phyloP scores from a whole-genome alignment of 2,113 vertebrate species.

The Neodontobutis hainanensis region DNA sequence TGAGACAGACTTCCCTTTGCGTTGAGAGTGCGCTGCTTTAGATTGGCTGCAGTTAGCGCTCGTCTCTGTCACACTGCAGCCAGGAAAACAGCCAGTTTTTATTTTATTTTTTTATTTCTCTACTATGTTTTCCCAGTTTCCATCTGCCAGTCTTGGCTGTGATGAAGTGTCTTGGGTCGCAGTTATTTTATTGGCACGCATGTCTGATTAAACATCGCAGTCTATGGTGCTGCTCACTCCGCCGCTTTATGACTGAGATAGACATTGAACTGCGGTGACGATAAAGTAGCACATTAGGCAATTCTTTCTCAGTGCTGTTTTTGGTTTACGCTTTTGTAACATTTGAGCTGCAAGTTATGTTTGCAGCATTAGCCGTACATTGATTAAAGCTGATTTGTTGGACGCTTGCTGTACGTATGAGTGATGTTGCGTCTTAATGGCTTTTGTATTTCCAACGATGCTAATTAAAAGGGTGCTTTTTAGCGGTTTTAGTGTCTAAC shows the following conservation, averaged over 20 bases:
- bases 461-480: constrained; percentile 51
- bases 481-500: constrained; percentile 34
- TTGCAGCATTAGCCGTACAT: constrained; percentile 17
- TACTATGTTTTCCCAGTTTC: background rate
- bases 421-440: constrained; percentile 20
- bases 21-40: constrained; percentile 16
- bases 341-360: constrained; percentile 38
- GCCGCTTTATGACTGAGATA: background rate
- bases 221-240: background rate
- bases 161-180: constrained; percentile 41
- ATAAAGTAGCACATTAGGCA: background rate
- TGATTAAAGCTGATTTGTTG: constrained; percentile 9
- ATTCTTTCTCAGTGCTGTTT: background rate
- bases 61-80: constrained; percentile 16
- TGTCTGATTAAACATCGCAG: constrained; percentile 26
- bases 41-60: constrained; percentile 15
- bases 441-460: background rate
- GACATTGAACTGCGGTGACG: constrained; percentile 21
- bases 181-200: constrained; percentile 25
- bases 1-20: constrained; percentile 22
- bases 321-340: constrained; percentile 1
- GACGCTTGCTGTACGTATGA: constrained; percentile 29
- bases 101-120: background rate
- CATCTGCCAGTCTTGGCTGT: constrained; percentile 21
- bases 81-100: constrained; percentile 7